These are phyloP conservation scores for Todiramphus saurophagus DNA, from an alignment of 2,113 vertebrate species.

Conservation along the genomic window DNA sequence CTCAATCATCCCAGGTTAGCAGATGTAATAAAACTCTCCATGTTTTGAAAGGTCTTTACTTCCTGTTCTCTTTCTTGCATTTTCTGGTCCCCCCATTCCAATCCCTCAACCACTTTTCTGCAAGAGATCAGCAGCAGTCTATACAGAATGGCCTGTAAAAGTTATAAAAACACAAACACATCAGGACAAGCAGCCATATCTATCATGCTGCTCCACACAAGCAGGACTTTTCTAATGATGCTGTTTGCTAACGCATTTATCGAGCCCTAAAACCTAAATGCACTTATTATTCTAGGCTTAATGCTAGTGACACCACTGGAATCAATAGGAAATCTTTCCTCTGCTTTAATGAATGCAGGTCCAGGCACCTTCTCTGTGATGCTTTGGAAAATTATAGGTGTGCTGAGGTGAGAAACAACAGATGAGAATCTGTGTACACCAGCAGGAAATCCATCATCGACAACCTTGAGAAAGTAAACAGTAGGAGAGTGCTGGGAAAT, in stretches of 20 bases:
- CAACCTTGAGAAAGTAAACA: constrained; percentile 44
- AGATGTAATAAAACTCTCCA: background rate
- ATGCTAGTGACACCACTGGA: background rate
- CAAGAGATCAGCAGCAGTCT: background rate
- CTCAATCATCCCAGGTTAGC: background rate
- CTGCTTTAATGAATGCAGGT: constrained; percentile 30
- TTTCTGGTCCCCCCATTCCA: background rate
- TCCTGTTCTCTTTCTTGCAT: background rate
- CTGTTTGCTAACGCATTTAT: constrained; percentile 17
- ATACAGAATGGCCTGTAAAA: background rate
- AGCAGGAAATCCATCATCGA: constrained; percentile 26
- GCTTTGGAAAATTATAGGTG: constrained; percentile 41
- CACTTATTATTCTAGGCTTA: constrained; percentile 26
- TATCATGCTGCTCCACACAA: background rate
- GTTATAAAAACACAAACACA: background rate
- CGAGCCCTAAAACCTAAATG: background rate
- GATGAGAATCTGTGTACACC: constrained; percentile 3
- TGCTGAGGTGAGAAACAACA: constrained; percentile 45
- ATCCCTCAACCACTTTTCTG: background rate
- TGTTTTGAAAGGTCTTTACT: background rate
- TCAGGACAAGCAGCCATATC: background rate
- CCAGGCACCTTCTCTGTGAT: background rate
- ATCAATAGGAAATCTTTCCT: constrained; percentile 27
- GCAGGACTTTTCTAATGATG: background rate
- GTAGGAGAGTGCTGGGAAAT: constrained; percentile 12